phyloP scores from a whole-genome alignment of 2,797 vertebrate genomes.

The Pipistrellus pipistrellus region DNA sequence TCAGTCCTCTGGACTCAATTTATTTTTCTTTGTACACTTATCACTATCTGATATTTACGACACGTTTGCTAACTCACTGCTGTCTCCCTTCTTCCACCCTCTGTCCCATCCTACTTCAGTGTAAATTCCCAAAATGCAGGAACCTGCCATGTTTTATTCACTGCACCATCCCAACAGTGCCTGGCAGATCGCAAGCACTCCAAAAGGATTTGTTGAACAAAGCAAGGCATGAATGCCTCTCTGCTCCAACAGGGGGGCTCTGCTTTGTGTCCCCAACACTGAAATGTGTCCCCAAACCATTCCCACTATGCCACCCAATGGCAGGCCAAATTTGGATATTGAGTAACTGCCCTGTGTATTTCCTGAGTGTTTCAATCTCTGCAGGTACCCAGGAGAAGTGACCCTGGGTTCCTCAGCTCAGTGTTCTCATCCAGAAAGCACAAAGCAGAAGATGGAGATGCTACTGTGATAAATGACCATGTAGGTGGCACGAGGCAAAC shows the following conservation, averaged over 20 bases:
- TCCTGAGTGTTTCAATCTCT: not conserved
- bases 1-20: not conserved
- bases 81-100: not conserved
- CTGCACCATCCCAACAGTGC: not conserved
- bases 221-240: not conserved
- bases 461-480: not conserved
- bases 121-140: not conserved
- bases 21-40: not conserved
- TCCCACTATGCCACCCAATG: not conserved
- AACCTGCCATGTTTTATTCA: not conserved
- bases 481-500: not conserved
- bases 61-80: not conserved
- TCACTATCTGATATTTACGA: not conserved
- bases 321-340: not conserved
- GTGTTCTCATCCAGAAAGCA: not conserved
- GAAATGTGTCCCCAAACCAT: not conserved
- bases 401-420: not conserved
- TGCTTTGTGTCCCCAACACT: not conserved
- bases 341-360: not conserved
- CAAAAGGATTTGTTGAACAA: not conserved
- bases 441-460: not conserved
- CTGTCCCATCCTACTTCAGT: not conserved
- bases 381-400: not conserved
- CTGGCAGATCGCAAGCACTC: not conserved
- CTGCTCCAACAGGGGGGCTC: not conserved